A percentile compares a stretch with the other conserved stretches of the same genome.
phyloP scores from a whole-genome alignment of 1,140 invertebrate species.

The Riptortus pedestris region DNA sequence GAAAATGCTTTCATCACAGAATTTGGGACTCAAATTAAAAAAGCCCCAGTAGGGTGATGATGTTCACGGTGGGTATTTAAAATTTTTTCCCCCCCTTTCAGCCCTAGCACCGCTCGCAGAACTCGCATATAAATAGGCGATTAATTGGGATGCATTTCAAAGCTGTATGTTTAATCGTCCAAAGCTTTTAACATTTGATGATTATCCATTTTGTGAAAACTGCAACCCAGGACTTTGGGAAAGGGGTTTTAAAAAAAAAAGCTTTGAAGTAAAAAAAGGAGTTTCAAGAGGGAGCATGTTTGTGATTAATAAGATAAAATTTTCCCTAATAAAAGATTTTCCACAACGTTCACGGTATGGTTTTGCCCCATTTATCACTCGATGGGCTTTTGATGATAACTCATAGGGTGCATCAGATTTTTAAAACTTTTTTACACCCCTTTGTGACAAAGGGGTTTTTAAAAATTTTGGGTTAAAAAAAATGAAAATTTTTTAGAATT shows the following conservation, averaged over 20 bases:
- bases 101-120: constrained; percentile 28
- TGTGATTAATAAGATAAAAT: constrained; percentile 30
- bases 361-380: constrained; percentile 24
- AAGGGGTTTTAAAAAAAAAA: constrained; percentile 30
- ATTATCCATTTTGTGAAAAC: constrained; percentile 28
- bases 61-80: constrained; percentile 25
- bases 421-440: constrained; percentile 30
- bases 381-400: constrained; percentile 28
- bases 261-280: constrained; percentile 29
- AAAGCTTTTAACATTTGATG: constrained; percentile 20
- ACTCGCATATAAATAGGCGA: constrained; percentile 30
- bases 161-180: constrained; percentile 26
- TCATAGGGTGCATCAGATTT: constrained; percentile 26
- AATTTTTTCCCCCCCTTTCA: neutral
- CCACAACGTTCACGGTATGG: constrained; percentile 32
- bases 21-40: constrained; percentile 30
- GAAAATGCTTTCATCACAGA: constrained; percentile 26
- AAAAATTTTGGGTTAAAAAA: too few species aligned
- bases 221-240: constrained; percentile 26
- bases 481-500: too few species aligned
- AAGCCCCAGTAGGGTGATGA: constrained; percentile 19
- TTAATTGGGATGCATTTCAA: constrained; percentile 27
- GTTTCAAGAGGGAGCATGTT: constrained; percentile 26
- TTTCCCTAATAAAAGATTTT: constrained; percentile 30
- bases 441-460: too few species aligned